Percentiles rank a stretch among this genome's conserved stretches.
Conservation (phyloP, 1,140 invertebrate genomes). For the Campodea augens region DNA sequence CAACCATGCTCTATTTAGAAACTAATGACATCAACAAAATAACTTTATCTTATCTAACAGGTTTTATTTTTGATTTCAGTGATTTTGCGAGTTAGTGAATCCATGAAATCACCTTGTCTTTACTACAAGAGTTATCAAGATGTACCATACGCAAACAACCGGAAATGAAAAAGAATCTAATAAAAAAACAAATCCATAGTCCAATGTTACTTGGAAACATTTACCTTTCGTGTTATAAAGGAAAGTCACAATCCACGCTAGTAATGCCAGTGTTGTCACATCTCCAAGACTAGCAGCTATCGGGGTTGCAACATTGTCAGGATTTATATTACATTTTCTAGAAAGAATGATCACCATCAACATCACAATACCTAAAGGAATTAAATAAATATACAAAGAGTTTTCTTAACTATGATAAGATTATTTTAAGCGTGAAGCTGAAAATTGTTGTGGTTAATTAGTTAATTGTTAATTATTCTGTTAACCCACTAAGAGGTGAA, state of each 20-base stretch:
- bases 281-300: constrained; percentile 46
- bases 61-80: too few species aligned
- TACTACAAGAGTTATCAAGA: too few species aligned
- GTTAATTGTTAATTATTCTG: background rate
- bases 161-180: too few species aligned
- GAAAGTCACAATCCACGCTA: constrained; percentile 26
- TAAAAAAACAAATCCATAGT: too few species aligned
- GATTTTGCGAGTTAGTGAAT: too few species aligned
- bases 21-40: too few species aligned
- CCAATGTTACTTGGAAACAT: too few species aligned
- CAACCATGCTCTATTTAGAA: too few species aligned
- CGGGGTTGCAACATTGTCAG: constrained; percentile 48
- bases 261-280: constrained; percentile 33
- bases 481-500: background rate
- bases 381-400: constrained; percentile 12
- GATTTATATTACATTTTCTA: constrained; percentile 33
- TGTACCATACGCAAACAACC: too few species aligned
- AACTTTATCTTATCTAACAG: too few species aligned
- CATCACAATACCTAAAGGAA: constrained; percentile 29
- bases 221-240: constrained; percentile 15
- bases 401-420: background rate
- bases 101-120: too few species aligned
- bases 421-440: background rate
- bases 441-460: background rate
- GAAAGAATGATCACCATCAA: constrained; percentile 26